Base-by-base conservation (phyloP, 2,113 vertebrate species). In the Bujurquina vittata region DNA sequence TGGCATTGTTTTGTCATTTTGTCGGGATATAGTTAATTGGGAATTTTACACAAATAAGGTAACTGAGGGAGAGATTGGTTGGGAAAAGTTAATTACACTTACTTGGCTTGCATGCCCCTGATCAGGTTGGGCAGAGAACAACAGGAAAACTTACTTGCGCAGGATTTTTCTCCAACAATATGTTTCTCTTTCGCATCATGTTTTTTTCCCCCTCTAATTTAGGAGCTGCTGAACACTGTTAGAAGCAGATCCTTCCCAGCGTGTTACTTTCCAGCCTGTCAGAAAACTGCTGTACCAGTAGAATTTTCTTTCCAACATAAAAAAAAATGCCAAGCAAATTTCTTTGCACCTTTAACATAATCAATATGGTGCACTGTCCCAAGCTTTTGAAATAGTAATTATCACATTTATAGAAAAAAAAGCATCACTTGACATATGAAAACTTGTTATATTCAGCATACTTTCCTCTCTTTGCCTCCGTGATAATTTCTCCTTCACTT, bases 311-410 rank as follows among this genome's bases (percentile, higher is more conserved):
- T 52, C 52, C 11, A 59, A 65, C 14, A 60, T 65, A 84, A 88
- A 88, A 88, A 87, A 3, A 83, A 88, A 31, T 49, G 33, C 46
- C 52, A 65, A 57, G 56, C 15, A 67, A 87, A 81, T 67, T 83
- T 57, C 79, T 94, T 94, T 85, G 83, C 94, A 95, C 91, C 93
- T 94, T 91, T 83, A 86, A 74, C 83, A 84, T 84, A 86, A 93
- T 81, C 92, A 92, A 89, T 94, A 92, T 95, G 91, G 86, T 89
- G 72, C 55, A 67, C 52, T 90, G 88, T 88, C 81, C 88, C 87
- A 81, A 83, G 87, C 93, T 77, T 90, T 87, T 85, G 56, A 85
- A 88, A 73, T 60, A 83, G 89, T 83, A 95, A 95, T 96, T 95
- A 95, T 92, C 95, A 95, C 95, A 80, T 95, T 85, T 87, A 87